Evolutionary conservation across 2,888 invertebrate species (phyloP).

Genomic region (Philhelius pedissequus): DNA sequence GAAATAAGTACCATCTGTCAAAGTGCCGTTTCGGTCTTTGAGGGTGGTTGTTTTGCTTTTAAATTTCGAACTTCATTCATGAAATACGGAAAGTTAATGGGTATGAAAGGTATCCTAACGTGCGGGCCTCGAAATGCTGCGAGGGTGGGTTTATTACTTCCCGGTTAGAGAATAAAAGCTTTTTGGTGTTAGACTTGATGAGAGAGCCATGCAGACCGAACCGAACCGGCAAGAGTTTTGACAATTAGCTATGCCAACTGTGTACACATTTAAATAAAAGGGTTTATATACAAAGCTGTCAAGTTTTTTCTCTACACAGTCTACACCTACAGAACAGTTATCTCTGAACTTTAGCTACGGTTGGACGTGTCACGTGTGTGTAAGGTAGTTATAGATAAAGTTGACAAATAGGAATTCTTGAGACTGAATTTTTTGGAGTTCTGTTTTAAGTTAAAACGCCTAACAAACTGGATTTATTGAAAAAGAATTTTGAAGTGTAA

Average conservation of each 20-base stretch:
- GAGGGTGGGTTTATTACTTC: not conserved
- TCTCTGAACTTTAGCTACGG: constrained; percentile 48
- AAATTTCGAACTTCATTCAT: constrained; percentile 58
- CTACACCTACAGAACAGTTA: no score
- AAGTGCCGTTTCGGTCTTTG: not conserved
- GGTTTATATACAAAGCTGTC: no score
- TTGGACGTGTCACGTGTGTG: constrained; percentile 34
- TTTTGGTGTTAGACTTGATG: constrained; percentile 10
- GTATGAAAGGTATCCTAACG: not conserved
- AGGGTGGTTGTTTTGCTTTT: constrained; percentile 40
- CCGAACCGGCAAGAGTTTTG: not conserved
- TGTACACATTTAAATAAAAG: no score
- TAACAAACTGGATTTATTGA: not conserved
- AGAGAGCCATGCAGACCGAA: not conserved
- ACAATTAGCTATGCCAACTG: no score
- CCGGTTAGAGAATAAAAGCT: constrained; percentile 26
- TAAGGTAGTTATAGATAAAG: not conserved
- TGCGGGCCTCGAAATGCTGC: not conserved
- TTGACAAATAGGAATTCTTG: not conserved
- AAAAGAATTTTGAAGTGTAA: not conserved
- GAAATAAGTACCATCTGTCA: not conserved
- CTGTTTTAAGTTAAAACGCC: not conserved
- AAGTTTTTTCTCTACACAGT: constrained; percentile 37
- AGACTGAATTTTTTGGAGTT: not conserved
- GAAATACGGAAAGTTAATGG: constrained; percentile 32